A percentile compares a stretch with the other conserved stretches of the same genome.
Conservation (phyloP, 2,797 vertebrate species). For the Sebastes reedi region DNA sequence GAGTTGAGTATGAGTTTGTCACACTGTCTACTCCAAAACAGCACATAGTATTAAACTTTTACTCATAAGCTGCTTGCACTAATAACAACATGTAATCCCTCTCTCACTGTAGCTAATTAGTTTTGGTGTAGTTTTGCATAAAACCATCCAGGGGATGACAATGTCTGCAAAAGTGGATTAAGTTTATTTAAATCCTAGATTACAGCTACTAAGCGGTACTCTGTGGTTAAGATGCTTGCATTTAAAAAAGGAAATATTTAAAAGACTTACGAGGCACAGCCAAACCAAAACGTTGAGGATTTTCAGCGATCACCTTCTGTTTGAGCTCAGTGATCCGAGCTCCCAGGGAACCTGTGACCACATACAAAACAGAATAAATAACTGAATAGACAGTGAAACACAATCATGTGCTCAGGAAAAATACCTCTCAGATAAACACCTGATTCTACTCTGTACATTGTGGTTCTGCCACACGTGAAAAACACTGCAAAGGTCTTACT, state of each 20-base stretch:
- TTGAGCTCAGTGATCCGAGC: slow-evolving; percentile 91
- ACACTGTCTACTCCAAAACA: too few relatives aligned
- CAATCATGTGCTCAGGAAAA: not conserved
- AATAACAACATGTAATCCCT: not conserved
- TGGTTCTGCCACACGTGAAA: not conserved
- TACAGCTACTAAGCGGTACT: not conserved
- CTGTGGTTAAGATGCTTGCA: not conserved
- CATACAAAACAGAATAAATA: not conserved
- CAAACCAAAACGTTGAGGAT: slow-evolving; percentile 88
- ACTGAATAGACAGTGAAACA: not conserved
- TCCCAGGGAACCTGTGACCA: slow-evolving; percentile 88
- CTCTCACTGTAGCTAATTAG: not conserved
- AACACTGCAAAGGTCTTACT: not conserved
- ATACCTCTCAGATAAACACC: not conserved
- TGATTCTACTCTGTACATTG: not conserved
- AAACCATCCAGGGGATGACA: not conserved
- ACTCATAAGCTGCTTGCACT: not conserved
- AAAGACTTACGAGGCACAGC: slow-evolving; percentile 92
- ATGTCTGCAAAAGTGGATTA: not conserved
- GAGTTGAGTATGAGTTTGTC: not conserved
- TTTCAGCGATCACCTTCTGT: slow-evolving; percentile 92
- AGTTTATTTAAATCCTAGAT: not conserved
- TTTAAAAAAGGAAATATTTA: not conserved
- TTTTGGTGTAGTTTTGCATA: not conserved
- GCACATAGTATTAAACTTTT: not conserved